Percentiles rank a stretch among this genome's conserved stretches.
phyloP scores from a whole-genome alignment of 1,140 invertebrate genomes.

The Bombus fervidus region DNA sequence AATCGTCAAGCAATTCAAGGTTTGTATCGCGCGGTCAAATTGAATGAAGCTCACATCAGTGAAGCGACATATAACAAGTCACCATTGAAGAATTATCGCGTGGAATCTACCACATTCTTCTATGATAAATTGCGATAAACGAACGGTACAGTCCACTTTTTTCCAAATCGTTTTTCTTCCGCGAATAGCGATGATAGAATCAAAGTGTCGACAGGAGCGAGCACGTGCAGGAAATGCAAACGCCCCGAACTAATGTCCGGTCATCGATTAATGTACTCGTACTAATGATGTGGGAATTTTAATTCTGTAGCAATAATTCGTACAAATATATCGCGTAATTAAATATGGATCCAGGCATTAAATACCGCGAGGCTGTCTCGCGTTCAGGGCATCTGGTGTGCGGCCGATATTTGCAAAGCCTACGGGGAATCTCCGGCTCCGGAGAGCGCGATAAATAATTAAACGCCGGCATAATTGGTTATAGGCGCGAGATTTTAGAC shows the following conservation, averaged over 20 bases:
- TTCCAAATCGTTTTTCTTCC: too few relatives aligned
- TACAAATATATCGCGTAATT: conserved; percentile 42
- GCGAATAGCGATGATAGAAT: not conserved
- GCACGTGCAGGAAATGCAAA: not conserved
- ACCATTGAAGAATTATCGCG: conserved; percentile 9
- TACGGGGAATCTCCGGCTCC: conserved; percentile 49
- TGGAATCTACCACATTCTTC: too few relatives aligned
- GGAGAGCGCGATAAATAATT: conserved; percentile 46
- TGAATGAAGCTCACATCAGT: not conserved
- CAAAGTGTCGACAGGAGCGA: not conserved
- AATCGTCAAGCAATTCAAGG: too few relatives aligned
- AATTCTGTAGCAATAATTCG: conserved; percentile 41
- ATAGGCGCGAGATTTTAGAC: conserved; percentile 44
- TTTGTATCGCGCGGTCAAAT: not conserved
- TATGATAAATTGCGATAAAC: not conserved
- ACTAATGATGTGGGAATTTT: conserved; percentile 51
- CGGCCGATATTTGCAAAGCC: conserved; percentile 50
- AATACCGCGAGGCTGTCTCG: conserved; percentile 34
- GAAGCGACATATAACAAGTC: not conserved
- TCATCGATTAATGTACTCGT: conserved; percentile 17
- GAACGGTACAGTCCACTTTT: not conserved
- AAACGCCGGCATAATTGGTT: conserved; percentile 45
- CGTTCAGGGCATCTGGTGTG: conserved; percentile 31
- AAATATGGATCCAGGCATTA: conserved; percentile 43
- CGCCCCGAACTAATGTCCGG: not conserved